phyloP scores from a whole-genome alignment of 1,140 invertebrate species.

The Acromyrmex echinatior region DNA sequence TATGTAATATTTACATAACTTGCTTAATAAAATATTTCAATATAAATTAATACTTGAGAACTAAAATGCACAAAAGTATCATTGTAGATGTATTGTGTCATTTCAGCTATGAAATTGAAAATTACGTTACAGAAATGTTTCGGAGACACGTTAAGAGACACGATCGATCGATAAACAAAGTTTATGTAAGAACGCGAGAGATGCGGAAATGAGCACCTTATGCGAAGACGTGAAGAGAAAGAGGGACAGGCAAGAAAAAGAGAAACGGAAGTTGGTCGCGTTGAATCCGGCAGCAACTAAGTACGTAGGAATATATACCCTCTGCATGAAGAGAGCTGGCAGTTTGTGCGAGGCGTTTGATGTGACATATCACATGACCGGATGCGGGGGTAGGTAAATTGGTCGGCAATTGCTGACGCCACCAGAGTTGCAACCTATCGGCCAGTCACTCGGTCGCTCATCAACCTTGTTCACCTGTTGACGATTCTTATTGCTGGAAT shows the following conservation, averaged over 20 bases:
- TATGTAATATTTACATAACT: neutral
- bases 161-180: neutral
- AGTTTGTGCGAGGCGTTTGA: constrained; percentile 81
- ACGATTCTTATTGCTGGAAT: constrained; percentile 29
- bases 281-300: constrained; percentile 51
- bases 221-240: constrained; percentile 55
- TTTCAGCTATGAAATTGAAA: neutral
- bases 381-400: constrained; percentile 87
- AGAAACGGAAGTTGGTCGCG: constrained; percentile 43
- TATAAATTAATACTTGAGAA: neutral
- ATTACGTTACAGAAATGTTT: neutral
- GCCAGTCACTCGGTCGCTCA: constrained; percentile 81
- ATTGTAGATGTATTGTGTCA: neutral
- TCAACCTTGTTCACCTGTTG: constrained; percentile 78
- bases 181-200: neutral
- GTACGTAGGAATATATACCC: constrained; percentile 65
- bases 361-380: constrained; percentile 86
- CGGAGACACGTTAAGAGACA: neutral
- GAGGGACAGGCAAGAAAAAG: neutral
- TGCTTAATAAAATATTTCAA: neutral
- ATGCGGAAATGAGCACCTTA: constrained; percentile 45
- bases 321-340: constrained; percentile 64
- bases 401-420: constrained; percentile 86
- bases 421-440: constrained; percentile 84
- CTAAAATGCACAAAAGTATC: neutral